Percentiles rank a stretch among this genome's conserved stretches.
Evolutionary conservation across 2,888 invertebrate genomes (phyloP).

Genomic region (Leptogaster cylindrica): DNA sequence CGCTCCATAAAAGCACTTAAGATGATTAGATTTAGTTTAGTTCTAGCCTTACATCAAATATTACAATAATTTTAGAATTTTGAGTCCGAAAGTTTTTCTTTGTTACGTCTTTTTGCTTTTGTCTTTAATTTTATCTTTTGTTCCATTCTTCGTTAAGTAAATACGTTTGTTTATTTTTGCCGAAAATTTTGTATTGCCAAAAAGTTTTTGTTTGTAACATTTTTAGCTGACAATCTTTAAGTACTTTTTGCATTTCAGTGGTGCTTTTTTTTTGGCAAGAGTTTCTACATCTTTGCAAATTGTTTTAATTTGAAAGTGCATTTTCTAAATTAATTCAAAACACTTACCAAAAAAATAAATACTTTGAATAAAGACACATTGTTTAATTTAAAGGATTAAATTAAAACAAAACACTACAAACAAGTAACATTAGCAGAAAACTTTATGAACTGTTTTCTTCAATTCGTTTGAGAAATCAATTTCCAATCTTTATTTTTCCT

Average conservation of each 20-base stretch:
- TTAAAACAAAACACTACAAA: too few species aligned
- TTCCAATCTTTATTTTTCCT: too few species aligned
- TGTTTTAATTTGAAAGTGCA: too few species aligned
- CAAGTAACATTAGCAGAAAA: too few species aligned
- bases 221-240: slow-evolving; percentile 11
- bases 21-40: slow-evolving; percentile 30
- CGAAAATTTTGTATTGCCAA: slow-evolving; percentile 22
- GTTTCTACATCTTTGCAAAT: too few species aligned
- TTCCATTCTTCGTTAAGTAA: slow-evolving; percentile 12
- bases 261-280: background rate
- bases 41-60: slow-evolving; percentile 22
- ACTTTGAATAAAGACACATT: too few species aligned
- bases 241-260: background rate
- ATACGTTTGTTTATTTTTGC: background rate
- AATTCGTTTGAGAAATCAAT: too few species aligned
- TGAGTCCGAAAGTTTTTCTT: slow-evolving; percentile 38
- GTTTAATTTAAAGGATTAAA: too few species aligned
- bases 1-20: slow-evolving; percentile 27
- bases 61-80: slow-evolving; percentile 45
- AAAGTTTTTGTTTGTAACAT: slow-evolving; percentile 18
- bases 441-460: too few species aligned
- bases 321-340: background rate
- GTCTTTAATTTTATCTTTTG: background rate
- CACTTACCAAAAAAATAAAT: too few species aligned
- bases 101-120: slow-evolving; percentile 31